phyloP scores from a whole-genome alignment of 2,113 vertebrate species.

The Recurvirostra avosetta region DNA sequence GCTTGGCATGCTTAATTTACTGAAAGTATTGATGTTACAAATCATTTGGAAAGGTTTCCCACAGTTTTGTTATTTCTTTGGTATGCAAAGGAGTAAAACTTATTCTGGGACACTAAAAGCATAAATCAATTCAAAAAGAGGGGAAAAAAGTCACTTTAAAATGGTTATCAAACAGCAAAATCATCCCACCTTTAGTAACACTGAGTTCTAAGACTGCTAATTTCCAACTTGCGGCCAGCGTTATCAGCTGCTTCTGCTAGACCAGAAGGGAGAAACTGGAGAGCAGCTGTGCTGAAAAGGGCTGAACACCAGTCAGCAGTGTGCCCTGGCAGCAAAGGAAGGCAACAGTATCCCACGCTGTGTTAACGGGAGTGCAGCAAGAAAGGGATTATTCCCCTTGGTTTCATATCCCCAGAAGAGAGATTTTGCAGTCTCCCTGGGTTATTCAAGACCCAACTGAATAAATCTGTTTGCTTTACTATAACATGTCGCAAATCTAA shows the following conservation, averaged over 20 bases:
- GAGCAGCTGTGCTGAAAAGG: not conserved
- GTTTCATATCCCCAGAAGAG: not conserved
- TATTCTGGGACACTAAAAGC: not conserved
- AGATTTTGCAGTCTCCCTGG: not conserved
- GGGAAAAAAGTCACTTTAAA: not conserved
- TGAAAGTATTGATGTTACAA: not conserved
- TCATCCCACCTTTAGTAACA: not conserved
- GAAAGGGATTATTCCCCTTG: not conserved
- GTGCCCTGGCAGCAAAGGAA: not conserved
- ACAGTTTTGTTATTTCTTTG: not conserved
- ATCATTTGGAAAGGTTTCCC: not conserved
- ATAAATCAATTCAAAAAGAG: not conserved
- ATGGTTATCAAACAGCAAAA: not conserved
- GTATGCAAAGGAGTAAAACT: not conserved
- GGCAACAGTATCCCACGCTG: not conserved
- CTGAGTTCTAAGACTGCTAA: not conserved
- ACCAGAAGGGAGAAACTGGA: not conserved
- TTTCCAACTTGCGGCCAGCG: not conserved
- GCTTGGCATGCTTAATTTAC: not conserved
- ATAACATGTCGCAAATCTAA: not conserved
- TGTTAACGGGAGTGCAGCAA: not conserved
- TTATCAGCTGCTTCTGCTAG: not conserved
- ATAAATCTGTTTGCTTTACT: not conserved
- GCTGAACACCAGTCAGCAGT: accelerated
- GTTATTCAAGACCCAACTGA: not conserved